These are phyloP conservation scores for Tuta absoluta DNA, from an alignment of 2,888 invertebrate genomes.

Conservation along the genomic window DNA sequence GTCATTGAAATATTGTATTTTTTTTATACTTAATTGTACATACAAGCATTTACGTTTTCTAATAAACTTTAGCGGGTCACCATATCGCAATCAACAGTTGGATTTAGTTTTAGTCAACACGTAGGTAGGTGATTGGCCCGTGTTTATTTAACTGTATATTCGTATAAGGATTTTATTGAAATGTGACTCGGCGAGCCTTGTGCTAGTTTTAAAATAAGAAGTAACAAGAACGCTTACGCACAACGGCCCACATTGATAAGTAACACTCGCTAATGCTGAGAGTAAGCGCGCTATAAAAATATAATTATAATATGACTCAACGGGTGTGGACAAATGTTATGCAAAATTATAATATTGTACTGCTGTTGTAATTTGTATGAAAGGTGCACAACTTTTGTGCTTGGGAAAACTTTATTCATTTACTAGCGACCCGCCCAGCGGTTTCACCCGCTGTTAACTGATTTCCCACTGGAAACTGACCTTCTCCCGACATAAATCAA, in stretches of 20 bases:
- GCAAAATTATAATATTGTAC: too few species aligned
- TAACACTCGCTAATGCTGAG: neutral
- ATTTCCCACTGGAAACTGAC: too few species aligned
- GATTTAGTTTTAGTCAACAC: neutral
- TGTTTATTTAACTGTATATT: constrained; percentile 12
- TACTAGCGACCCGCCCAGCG: too few species aligned
- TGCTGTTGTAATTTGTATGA: too few species aligned
- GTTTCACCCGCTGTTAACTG: too few species aligned
- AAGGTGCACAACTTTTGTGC: too few species aligned
- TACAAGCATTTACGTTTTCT: too few species aligned
- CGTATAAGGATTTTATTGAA: constrained; percentile 21
- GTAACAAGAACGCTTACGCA: constrained; percentile 19
- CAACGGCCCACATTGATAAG: constrained; percentile 17
- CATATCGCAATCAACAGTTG: neutral
- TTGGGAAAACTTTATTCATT: too few species aligned
- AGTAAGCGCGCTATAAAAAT: neutral
- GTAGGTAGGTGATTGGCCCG: neutral
- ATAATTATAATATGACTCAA: neutral
- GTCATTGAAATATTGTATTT: too few species aligned
- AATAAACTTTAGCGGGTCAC: neutral
- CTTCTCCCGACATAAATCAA: too few species aligned
- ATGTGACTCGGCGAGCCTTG: constrained; percentile 20
- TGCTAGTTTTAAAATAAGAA: constrained; percentile 24
- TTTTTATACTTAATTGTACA: too few species aligned
- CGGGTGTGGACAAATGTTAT: neutral